Conservation (phyloP, 2,797 vertebrate genomes). For the Antrozous pallidus region DNA sequence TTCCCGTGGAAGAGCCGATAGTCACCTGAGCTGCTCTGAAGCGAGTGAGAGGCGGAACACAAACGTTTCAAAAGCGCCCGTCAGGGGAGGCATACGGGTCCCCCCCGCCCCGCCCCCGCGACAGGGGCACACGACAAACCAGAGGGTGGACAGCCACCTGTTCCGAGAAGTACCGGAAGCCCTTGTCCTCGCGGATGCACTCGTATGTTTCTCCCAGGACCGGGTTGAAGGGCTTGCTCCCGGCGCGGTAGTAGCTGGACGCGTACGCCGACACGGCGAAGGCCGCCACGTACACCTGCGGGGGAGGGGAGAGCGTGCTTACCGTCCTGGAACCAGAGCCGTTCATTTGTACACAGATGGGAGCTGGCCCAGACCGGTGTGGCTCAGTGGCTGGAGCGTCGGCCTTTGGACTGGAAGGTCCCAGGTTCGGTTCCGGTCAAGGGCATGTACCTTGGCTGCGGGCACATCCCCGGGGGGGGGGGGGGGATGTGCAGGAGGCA, state of each 20-base stretch:
- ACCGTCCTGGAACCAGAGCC: background rate
- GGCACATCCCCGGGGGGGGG: too few species aligned
- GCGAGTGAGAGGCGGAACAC: background rate
- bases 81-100: background rate
- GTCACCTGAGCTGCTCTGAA: constrained; percentile 46
- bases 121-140: background rate
- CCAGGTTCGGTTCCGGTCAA: too few species aligned
- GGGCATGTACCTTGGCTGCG: too few species aligned
- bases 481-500: too few species aligned
- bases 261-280: constrained; percentile 95
- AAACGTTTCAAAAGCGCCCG: constrained; percentile 55
- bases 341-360: background rate
- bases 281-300: constrained; percentile 94
- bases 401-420: too few species aligned
- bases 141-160: constrained; percentile 79
- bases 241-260: constrained; percentile 95
- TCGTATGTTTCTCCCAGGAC: constrained; percentile 97
- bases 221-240: constrained; percentile 98
- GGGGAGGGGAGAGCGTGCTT: background rate
- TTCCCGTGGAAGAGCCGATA: background rate
- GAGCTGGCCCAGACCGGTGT: too few species aligned
- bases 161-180: constrained; percentile 93
- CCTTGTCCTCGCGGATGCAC: constrained; percentile 93
- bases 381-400: too few species aligned
- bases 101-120: too few species aligned